Percentiles rank a stretch among this genome's conserved stretches.
phyloP scores from a whole-genome alignment of 2,113 vertebrate genomes.

The Rhizomys pruinosus region DNA sequence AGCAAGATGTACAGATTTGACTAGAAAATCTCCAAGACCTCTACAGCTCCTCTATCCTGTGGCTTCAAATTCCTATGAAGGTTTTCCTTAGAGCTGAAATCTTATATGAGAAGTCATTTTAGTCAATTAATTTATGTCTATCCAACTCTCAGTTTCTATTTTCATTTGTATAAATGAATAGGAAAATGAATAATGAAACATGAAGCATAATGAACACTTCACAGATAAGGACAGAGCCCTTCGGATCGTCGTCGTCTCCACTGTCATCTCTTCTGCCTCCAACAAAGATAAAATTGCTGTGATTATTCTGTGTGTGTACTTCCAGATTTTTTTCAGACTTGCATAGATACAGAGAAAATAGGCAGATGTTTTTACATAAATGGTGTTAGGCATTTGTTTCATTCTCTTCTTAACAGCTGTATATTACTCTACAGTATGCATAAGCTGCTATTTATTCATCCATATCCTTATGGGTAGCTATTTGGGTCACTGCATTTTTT shows the following conservation, averaged over 20 bases:
- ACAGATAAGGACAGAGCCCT: neutral
- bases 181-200: neutral
- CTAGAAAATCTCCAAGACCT: neutral
- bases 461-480: neutral
- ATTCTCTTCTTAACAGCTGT: neutral
- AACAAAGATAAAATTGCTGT: neutral
- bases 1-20: neutral
- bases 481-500: neutral
- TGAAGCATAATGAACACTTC: neutral
- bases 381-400: neutral
- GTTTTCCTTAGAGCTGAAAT: neutral
- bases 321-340: neutral
- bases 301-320: neutral
- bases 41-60: neutral
- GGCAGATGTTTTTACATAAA: neutral
- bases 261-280: neutral
- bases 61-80: neutral
- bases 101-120: neutral
- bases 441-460: neutral
- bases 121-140: neutral
- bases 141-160: conserved; percentile 14
- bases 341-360: neutral
- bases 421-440: neutral
- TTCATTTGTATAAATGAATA: neutral
- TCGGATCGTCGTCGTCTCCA: neutral